Evolutionary conservation across 2,797 vertebrate species (phyloP).

Genomic region (Macrochelys suwanniensis): DNA sequence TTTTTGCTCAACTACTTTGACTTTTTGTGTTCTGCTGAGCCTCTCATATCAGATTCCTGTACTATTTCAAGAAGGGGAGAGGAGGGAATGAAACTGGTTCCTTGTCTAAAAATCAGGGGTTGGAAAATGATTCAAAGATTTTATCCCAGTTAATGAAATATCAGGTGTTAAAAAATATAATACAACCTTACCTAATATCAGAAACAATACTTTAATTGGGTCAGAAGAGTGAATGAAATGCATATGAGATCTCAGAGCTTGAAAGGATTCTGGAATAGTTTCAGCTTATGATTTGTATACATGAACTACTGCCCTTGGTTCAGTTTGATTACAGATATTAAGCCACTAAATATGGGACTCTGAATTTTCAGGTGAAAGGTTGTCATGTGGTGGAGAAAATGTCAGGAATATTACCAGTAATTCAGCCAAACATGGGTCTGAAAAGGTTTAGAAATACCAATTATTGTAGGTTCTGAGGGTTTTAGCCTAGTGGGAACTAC

Average conservation of each 20-base stretch:
- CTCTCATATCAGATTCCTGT: neutral
- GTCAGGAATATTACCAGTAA: neutral
- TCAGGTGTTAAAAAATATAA: neutral
- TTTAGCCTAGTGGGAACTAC: neutral
- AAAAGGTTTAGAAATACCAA: neutral
- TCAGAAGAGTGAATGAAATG: neutral
- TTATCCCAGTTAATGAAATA: neutral
- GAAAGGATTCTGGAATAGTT: neutral
- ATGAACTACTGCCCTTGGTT: neutral
- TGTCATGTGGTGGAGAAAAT: neutral
- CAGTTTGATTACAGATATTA: neutral
- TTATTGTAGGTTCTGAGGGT: neutral
- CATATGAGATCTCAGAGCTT: neutral
- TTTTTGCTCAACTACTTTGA: neutral
- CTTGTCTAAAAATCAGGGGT: neutral
- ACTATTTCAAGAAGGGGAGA: neutral
- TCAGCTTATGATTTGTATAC: neutral
- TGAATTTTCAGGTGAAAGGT: neutral
- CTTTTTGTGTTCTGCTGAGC: neutral
- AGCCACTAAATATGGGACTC: neutral
- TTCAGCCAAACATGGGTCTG: neutral
- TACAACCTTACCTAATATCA: neutral
- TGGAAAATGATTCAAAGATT: neutral
- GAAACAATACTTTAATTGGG: neutral
- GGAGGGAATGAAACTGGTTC: fast-evolving